Base-by-base conservation (phyloP, 2,797 vertebrate species). In the Hafferia zeledoni region DNA sequence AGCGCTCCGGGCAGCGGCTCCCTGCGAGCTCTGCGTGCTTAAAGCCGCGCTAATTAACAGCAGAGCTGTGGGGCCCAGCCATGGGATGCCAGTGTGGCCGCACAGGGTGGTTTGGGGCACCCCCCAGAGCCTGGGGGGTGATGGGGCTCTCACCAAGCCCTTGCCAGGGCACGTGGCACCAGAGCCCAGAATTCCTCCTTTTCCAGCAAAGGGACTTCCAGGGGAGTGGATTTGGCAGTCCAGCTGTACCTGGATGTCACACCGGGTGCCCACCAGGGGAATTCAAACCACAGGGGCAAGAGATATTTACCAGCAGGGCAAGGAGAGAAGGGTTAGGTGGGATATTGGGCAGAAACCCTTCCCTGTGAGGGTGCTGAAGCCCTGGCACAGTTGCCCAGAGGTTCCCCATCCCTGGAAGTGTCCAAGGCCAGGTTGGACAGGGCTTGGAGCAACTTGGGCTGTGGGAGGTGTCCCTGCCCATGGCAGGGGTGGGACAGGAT, bases 31-130 rank as follows among this genome's bases (percentile, higher is more conserved):
- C 39, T 39, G 39, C 39, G 14, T 39, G 39, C 39, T 39, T 39
- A 39, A 39, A 39, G 39, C 33, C 0, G 7, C 18, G 12, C 13
- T 24, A 4, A 61, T 65, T 9, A 41, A 27, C 7, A 17, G 0
- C 0, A 9, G 33, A 43, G 4, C 16, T 5, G 4, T 4, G 27
- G 4, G 10, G 59, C 6, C 4, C 39, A 39, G 39, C 39, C 39
- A 6, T 39, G 31, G 61, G 63, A 11, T 39, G 39, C 39, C 39
- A 39, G 39, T 39, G 39, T 39, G 39, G 39, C 39, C 13, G 39
- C 39, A 39, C 14, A 39, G 39, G 39, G 14, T 39, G 39, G 39
- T 39, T 39, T 39, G 39, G 39, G 47, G 20, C 7, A 17, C 14
- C 55, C 5, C 25, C 4, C 13, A 39, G 39, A 39, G 39, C 39